These are phyloP conservation scores for Fistularia tabacaria DNA, from an alignment of 2,797 vertebrate species.

Conservation along the genomic window DNA sequence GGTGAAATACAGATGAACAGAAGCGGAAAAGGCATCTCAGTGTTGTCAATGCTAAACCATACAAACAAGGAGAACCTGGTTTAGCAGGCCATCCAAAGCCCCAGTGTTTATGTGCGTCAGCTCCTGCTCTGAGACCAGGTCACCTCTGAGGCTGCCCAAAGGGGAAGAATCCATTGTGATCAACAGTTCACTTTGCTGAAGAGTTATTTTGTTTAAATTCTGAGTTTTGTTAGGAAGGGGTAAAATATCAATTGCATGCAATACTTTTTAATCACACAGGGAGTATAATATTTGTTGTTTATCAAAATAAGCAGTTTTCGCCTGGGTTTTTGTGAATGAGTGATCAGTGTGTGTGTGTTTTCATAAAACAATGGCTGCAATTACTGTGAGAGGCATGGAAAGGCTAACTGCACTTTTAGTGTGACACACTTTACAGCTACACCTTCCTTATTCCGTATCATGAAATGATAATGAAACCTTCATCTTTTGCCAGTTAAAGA, in stretches of 20 bases:
- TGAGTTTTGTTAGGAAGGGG: constrained; percentile 2
- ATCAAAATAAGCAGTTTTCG: constrained; percentile 33
- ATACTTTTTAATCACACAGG: no score
- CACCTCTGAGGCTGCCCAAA: constrained; percentile 1
- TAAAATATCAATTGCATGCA: constrained; percentile 4
- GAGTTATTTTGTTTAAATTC: background rate
- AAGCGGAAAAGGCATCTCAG: constrained; percentile 51
- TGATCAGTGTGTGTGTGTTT: constrained; percentile 1
- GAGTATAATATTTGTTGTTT: constrained; percentile 3
- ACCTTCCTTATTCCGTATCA: constrained; percentile 28
- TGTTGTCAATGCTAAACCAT: constrained; percentile 32
- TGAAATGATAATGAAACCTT: constrained; percentile 62
- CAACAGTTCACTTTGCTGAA: constrained; percentile 4
- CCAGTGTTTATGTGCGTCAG: constrained; percentile 3
- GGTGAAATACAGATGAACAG: constrained; percentile 17
- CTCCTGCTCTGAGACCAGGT: constrained; percentile 5
- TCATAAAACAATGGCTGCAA: constrained; percentile 51
- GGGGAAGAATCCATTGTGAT: constrained; percentile 3
- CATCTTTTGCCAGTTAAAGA: constrained; percentile 66
- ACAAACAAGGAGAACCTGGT: constrained; percentile 28
- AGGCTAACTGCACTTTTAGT: constrained; percentile 55
- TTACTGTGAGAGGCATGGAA: constrained; percentile 57
- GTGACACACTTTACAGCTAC: constrained; percentile 54
- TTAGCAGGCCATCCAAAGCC: constrained; percentile 16
- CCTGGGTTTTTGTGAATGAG: constrained; percentile 31